Evolutionary conservation across 2,797 vertebrate species (phyloP), one percentile per base, ranked within the genome.

Genomic region (Triplophysa yarkandensis): DNA sequence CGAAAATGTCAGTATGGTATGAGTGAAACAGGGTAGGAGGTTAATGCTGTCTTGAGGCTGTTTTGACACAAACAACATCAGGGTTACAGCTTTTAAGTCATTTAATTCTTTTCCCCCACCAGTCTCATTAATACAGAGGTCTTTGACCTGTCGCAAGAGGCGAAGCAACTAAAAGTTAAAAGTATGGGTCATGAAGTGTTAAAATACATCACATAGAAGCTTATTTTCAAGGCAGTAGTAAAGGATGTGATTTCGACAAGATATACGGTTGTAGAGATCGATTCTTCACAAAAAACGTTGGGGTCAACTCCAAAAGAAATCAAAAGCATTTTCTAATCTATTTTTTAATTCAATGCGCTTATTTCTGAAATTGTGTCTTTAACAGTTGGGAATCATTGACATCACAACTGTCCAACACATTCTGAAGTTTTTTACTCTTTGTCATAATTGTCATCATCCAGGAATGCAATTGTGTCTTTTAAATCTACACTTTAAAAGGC

Each of bases 1-100:
- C 50, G 23, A 61, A 75, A 75, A 68, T 75, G 64, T 68, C 55
- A 39, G 73, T 36, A 21, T 58, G 64, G 73, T 60, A 75, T 74
- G 73, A 68, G 17, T 75, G 65, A 61, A 75, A 68, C 0, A 9
- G 73, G 73, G 55, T 68, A 23, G 44, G 32, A 75, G 73, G 73
- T 75, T 68, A 68, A 75, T 61, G 30, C 55, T 75, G 73, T 75
- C 73, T 75, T 50, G 55, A 32, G 73, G 73, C 73, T 75, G 55
- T 75, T 50, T 50, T 75, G 55, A 68, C 73, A 75, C 55, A 16
- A 60, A 61, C 43, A 60, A 23, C 23, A 54, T 34, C 55, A 50
- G 73, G 64, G 64, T 61, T 50, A 75, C 32, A 61, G 54, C 73
- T 50, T 65, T 75, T 6, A n/a, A 68, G 64, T 32, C 54, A 27